Percentiles rank a stretch among this genome's conserved stretches.
phyloP scores from a whole-genome alignment of 92 coral and sea anemone species.

The Siderastrea radians region DNA sequence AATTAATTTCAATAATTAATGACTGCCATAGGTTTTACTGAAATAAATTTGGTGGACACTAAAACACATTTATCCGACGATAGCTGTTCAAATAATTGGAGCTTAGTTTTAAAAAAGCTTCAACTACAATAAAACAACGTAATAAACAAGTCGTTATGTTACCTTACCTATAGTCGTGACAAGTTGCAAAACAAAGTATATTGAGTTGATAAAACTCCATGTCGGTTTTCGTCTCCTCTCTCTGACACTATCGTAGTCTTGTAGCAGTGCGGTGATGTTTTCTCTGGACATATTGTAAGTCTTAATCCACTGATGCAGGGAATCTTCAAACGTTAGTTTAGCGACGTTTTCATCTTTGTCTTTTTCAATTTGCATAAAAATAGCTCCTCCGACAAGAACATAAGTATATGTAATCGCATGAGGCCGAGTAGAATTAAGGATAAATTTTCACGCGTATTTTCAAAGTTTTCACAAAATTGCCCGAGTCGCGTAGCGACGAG shows the following conservation, averaged over 20 bases:
- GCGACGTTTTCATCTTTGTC: not conserved
- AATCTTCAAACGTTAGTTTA: not conserved
- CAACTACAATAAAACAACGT: no score
- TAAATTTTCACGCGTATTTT: no score
- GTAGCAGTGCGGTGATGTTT: conserved; percentile 5
- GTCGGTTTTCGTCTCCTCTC: not conserved
- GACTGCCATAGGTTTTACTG: no score
- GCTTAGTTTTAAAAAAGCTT: no score
- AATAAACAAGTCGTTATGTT: not conserved
- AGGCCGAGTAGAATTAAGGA: no score
- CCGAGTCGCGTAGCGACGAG: no score
- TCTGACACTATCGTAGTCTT: conserved; percentile 4
- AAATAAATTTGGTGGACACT: no score
- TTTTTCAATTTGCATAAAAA: conserved; percentile 45
- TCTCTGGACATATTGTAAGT: conserved; percentile 1
- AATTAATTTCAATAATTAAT: no score
- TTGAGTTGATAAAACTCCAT: conserved; percentile 28
- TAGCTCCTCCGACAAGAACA: conserved; percentile 25
- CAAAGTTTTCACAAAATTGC: no score
- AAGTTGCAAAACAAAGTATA: conserved; percentile 35
- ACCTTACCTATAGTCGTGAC: conserved; percentile 48
- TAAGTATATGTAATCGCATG: no score
- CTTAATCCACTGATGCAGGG: not conserved
- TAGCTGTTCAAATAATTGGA: no score
- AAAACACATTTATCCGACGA: no score